These are phyloP conservation scores for Kryphioiulus occultus DNA, from an alignment of 2,888 invertebrate species.

Conservation along the genomic window DNA sequence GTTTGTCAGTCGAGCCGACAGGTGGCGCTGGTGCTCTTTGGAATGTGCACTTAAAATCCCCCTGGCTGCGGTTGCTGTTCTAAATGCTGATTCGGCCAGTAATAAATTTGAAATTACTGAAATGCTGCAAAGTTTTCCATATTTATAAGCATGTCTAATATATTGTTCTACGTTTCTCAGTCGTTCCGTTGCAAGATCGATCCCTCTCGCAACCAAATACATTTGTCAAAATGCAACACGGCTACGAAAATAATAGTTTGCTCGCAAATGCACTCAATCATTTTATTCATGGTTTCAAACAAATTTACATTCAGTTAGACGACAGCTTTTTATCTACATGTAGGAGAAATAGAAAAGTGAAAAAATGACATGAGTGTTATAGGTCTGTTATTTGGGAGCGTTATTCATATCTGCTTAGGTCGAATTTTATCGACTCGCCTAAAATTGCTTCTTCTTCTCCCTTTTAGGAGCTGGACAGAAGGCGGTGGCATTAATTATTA, in stretches of 20 bases:
- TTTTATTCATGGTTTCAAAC: conserved; percentile 39
- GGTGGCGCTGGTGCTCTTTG: background rate
- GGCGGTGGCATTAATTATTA: background rate
- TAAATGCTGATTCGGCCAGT: background rate
- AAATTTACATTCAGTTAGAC: conserved; percentile 43
- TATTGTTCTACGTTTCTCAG: background rate
- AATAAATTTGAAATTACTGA: conserved; percentile 25
- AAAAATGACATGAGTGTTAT: conserved; percentile 20
- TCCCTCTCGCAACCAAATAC: conserved; percentile 8
- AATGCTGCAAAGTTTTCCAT: conserved; percentile 1
- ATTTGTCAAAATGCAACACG: conserved; percentile 37
- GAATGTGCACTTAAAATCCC: background rate
- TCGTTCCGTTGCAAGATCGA: background rate
- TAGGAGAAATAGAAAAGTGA: conserved; percentile 33
- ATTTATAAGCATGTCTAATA: conserved; percentile 8
- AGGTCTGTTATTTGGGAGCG: background rate
- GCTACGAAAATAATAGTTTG: conserved; percentile 42
- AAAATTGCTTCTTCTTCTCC: background rate
- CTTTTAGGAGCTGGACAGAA: background rate
- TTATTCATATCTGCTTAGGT: background rate
- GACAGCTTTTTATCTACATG: conserved; percentile 42
- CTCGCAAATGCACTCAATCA: conserved; percentile 39
- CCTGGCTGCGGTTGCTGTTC: background rate
- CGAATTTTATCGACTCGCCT: background rate
- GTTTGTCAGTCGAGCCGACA: background rate